These are phyloP conservation scores for Dexiosoma caninum DNA, from an alignment of 2,888 invertebrate genomes.

Conservation along the genomic window DNA sequence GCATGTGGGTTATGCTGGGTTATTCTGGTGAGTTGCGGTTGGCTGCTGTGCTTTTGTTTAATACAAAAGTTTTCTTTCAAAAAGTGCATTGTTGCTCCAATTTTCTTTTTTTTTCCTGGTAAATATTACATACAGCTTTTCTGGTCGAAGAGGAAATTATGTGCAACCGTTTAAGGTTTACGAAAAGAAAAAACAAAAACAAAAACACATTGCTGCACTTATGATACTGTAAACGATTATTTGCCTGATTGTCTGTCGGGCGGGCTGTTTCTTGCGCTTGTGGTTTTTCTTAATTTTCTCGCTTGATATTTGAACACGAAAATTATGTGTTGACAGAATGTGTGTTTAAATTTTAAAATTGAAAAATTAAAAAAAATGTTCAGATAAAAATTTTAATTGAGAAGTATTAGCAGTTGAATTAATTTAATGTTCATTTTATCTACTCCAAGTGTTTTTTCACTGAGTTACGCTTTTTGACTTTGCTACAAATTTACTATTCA, in stretches of 20 bases:
- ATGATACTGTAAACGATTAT: constrained; percentile 51
- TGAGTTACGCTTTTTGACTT: constrained; percentile 47
- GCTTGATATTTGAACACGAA: constrained; percentile 27
- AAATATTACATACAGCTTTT: constrained; percentile 23
- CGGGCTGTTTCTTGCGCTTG: background rate
- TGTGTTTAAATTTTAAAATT: background rate
- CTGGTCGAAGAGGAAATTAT: constrained; percentile 32
- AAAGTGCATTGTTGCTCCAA: constrained; percentile 9
- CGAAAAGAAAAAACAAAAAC: no score
- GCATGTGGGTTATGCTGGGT: constrained; percentile 5
- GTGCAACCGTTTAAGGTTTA: background rate
- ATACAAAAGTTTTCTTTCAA: background rate
- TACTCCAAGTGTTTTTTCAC: constrained; percentile 26
- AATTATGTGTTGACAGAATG: constrained; percentile 59
- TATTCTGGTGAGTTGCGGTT: background rate
- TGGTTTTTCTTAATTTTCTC: background rate
- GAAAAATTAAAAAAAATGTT: background rate
- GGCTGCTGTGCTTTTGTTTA: background rate
- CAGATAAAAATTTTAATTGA: constrained; percentile 49
- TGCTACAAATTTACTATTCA: constrained; percentile 2
- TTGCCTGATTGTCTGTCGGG: constrained; percentile 3
- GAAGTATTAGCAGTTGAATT: constrained; percentile 40
- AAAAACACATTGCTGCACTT: background rate
- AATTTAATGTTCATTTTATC: constrained; percentile 46
- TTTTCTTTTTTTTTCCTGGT: constrained; percentile 2